These are phyloP conservation scores for Crocallis elinguaria DNA, from an alignment of 2,888 invertebrate species.

Conservation along the genomic window DNA sequence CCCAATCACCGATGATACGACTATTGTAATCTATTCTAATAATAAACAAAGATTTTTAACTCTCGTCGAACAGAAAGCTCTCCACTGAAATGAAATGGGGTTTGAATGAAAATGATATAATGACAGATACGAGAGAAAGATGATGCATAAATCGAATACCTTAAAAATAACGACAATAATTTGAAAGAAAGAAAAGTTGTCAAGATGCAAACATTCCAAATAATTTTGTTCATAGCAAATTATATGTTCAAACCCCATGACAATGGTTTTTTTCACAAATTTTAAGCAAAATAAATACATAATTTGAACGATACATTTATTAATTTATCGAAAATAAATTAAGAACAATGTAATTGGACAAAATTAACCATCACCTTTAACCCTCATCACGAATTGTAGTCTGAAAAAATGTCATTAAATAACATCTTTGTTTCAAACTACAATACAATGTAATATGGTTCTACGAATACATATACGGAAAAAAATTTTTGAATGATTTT, in stretches of 20 bases:
- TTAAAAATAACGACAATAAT: constrained; percentile 60
- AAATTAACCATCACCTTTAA: constrained; percentile 31
- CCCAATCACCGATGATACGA: constrained; percentile 72
- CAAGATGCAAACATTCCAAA: constrained; percentile 85
- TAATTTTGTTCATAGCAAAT: constrained; percentile 69
- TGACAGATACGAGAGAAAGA: constrained; percentile 58
- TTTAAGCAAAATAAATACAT: constrained; percentile 57
- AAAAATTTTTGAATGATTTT: constrained; percentile 12
- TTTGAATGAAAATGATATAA: constrained; percentile 76
- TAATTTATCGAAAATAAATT: constrained; percentile 33
- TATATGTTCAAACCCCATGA: constrained; percentile 84
- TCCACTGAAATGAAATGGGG: constrained; percentile 82
- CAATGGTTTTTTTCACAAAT: constrained; percentile 65
- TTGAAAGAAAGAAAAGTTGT: constrained; percentile 78
- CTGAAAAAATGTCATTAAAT: constrained; percentile 15
- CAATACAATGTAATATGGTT: constrained; percentile 34
- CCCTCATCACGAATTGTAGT: constrained; percentile 18
- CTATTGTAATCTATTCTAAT: constrained; percentile 37
- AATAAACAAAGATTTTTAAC: constrained; percentile 43
- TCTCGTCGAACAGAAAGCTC: constrained; percentile 65
- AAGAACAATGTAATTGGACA: constrained; percentile 7
- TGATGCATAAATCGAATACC: constrained; percentile 68
- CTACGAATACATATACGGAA: constrained; percentile 9
- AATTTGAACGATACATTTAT: constrained; percentile 37
- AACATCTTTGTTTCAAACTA: constrained; percentile 38